Base-by-base conservation (phyloP, 2,113 vertebrate species). In the Hymenochirus boettgeri region DNA sequence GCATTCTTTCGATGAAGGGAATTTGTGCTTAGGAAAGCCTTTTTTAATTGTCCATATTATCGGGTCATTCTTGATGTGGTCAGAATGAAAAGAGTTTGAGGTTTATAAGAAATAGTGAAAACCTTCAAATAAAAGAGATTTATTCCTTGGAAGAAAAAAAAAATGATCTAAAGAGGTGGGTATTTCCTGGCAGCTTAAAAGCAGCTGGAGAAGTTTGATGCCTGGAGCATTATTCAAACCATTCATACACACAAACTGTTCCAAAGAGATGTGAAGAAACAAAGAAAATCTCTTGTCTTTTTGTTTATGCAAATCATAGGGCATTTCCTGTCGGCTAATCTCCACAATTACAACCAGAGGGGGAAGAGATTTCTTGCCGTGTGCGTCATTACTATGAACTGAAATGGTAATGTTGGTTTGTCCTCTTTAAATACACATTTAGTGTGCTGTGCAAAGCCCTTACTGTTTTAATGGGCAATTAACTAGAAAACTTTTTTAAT, bases 301-400 rank as follows among this genome's bases (percentile, higher is more conserved):
- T 39, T 51, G 65, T 53, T 53, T 59, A 69, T 53, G 18, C 33
- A 60, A 59, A 69, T 53, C 25, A 53, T 45, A 69, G 35, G 48
- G 35, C 11, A 42, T 52, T 60, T 67, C 65, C 65, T 67, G 64
- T 25, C 57, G 59, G 47, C 65, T 67, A 67, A 67, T 60, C 65
- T 60, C 48, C 47, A 69, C 47, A 69, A 69, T 69, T 69, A 42
- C 21, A 52, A 37, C 56, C 56, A 23, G 56, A 18, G 24, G 15
- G 33, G 65, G 35, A 7, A 35, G 13, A 4, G 22, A 35, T 45
- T 46, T 31, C 7, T 22, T 17, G 17, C 37, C 42, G 22, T 47
- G 18, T 53, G 57, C 48, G 52, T 56, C 31, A 57, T 58, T 65
- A 51, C 24, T 46, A n/a, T 58, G 19, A 50, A 57, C 42, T 46